Conservation (phyloP, 2,113 vertebrate species). For the Cyprinodon variegatus region DNA sequence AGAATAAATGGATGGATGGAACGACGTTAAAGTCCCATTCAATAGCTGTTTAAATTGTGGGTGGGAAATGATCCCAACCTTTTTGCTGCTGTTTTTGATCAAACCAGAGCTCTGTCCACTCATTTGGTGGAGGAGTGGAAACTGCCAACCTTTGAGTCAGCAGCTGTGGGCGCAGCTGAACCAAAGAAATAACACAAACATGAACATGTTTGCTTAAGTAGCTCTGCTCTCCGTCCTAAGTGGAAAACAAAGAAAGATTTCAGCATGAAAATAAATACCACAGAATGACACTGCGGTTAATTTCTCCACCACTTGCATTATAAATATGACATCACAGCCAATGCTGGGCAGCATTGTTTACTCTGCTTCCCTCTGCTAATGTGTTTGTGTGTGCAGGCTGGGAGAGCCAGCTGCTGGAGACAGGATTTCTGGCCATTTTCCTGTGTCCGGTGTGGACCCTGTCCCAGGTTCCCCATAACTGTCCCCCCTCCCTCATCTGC, state of each 20-base stretch:
- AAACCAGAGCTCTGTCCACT: background rate
- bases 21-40: too few species aligned
- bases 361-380: background rate
- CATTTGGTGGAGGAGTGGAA: background rate
- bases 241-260: background rate
- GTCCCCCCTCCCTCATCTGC: slow-evolving; percentile 84
- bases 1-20: too few species aligned
- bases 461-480: slow-evolving; percentile 77
- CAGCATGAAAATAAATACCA: background rate
- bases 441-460: slow-evolving; percentile 90
- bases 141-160: background rate
- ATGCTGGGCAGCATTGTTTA: background rate
- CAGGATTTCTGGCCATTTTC: slow-evolving; percentile 92
- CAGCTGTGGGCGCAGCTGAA: background rate
- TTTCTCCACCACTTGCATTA: background rate
- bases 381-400: slow-evolving; percentile 82
- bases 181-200: background rate
- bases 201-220: background rate
- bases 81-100: background rate
- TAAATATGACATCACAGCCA: background rate
- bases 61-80: background rate
- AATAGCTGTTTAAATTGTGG: background rate
- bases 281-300: background rate
- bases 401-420: slow-evolving; percentile 96
- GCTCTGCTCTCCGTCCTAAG: background rate